These are phyloP conservation scores for Spatulosminthurus flaviceps DNA, from an alignment of 2,888 invertebrate species.

Conservation along the genomic window DNA sequence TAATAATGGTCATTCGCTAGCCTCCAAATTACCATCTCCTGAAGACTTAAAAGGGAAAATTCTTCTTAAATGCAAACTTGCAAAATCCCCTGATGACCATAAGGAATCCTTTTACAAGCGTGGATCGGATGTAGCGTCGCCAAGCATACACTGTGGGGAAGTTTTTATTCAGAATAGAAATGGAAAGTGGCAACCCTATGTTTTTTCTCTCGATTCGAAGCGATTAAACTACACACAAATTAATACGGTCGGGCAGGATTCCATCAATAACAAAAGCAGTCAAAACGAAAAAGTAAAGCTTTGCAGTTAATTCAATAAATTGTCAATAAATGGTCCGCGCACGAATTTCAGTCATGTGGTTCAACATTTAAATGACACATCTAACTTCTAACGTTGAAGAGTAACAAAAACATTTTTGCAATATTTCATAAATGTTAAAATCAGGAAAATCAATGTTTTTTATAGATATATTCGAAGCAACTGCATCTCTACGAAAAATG, in stretches of 20 bases:
- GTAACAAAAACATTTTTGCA: too few species aligned
- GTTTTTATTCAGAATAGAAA: neutral
- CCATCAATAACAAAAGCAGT: too few species aligned
- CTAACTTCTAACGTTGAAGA: too few species aligned
- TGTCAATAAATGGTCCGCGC: too few species aligned
- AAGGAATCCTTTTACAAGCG: neutral
- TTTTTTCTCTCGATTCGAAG: conserved; percentile 55
- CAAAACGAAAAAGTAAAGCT: neutral
- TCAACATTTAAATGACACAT: too few species aligned
- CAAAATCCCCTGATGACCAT: neutral
- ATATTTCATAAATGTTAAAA: too few species aligned
- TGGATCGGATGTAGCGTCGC: too few species aligned
- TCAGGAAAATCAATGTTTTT: too few species aligned
- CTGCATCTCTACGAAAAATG: conserved; percentile 90
- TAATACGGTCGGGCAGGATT: neutral
- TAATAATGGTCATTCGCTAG: too few species aligned
- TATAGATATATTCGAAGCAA: conserved; percentile 68
- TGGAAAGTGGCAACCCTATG: conserved; percentile 55
- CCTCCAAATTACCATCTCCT: conserved; percentile 86
- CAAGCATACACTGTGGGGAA: neutral
- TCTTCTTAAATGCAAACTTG: conserved; percentile 82
- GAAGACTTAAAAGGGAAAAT: conserved; percentile 72
- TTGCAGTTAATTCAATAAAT: too few species aligned
- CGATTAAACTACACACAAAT: conserved; percentile 60
- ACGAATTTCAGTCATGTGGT: too few species aligned